These are phyloP conservation scores for Eubasilissa splendida DNA, from an alignment of 2,888 invertebrate genomes.

Conservation along the genomic window DNA sequence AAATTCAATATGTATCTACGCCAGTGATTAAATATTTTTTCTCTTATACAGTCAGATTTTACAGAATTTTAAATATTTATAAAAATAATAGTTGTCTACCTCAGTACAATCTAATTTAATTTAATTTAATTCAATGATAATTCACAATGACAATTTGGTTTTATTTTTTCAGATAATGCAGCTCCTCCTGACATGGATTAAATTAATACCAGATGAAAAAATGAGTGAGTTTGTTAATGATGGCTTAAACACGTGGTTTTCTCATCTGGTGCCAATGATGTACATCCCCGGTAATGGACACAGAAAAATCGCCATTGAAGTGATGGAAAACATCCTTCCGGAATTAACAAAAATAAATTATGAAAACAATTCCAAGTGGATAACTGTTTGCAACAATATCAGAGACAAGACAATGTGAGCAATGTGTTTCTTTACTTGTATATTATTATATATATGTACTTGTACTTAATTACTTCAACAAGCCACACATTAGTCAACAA, in stretches of 20 bases:
- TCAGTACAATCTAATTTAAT: too few relatives aligned
- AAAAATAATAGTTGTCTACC: too few relatives aligned
- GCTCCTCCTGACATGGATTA: constrained; percentile 58
- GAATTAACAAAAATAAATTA: constrained; percentile 66
- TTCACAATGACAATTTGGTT: too few relatives aligned
- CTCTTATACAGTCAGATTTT: too few relatives aligned
- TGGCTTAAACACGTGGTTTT: constrained; percentile 69
- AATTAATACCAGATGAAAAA: constrained; percentile 39
- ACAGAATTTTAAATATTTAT: too few relatives aligned
- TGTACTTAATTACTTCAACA: too few relatives aligned
- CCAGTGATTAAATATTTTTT: too few relatives aligned
- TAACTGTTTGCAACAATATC: constrained; percentile 64
- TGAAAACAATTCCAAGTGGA: constrained; percentile 66
- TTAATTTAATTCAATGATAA: too few relatives aligned
- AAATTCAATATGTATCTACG: too few relatives aligned
- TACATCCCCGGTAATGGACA: constrained; percentile 64
- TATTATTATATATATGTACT: too few relatives aligned
- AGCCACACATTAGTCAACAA: too few relatives aligned
- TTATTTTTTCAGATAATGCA: constrained; percentile 28
- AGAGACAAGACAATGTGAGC: constrained; percentile 65
- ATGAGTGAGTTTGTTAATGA: constrained; percentile 64
- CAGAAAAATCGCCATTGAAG: constrained; percentile 62
- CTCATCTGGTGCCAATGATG: constrained; percentile 67
- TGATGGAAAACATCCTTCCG: constrained; percentile 67
- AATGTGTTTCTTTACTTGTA: not conserved